Evolutionary conservation across 2,888 invertebrate genomes (phyloP).

Genomic region (Bombylius discolor): DNA sequence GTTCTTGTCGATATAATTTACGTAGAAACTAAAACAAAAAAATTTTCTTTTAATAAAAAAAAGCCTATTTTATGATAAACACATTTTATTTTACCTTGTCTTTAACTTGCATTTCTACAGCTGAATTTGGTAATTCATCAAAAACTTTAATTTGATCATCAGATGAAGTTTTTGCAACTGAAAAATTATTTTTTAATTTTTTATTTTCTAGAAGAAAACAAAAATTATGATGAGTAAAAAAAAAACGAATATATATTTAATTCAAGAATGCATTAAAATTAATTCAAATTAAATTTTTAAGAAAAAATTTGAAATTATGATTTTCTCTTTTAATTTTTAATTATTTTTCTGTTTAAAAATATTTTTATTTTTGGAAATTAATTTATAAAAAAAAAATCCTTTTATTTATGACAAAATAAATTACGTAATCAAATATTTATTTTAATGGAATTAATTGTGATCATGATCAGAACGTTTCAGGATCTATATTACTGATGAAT

Average conservation of each 20-base stretch:
- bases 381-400: no score
- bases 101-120: slow-evolving; percentile 88
- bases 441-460: no score
- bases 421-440: no score
- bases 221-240: neutral
- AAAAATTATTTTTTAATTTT: slow-evolving; percentile 10
- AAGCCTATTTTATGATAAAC: neutral
- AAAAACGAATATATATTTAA: neutral
- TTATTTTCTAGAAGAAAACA: neutral
- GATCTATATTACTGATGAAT: no score
- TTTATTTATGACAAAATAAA: no score
- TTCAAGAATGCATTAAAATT: neutral
- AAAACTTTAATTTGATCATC: slow-evolving; percentile 70
- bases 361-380: no score
- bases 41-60: neutral
- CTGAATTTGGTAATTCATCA: slow-evolving; percentile 83
- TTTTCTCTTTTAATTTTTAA: no score
- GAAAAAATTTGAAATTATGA: no score
- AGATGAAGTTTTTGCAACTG: slow-evolving; percentile 50
- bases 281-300: no score
- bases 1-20: slow-evolving; percentile 90
- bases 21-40: slow-evolving; percentile 66
- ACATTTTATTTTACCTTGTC: slow-evolving; percentile 55
- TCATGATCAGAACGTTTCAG: no score
- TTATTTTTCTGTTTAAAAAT: no score